Conservation (phyloP, 2,797 vertebrate genomes). For the Pelobates cultripes region DNA sequence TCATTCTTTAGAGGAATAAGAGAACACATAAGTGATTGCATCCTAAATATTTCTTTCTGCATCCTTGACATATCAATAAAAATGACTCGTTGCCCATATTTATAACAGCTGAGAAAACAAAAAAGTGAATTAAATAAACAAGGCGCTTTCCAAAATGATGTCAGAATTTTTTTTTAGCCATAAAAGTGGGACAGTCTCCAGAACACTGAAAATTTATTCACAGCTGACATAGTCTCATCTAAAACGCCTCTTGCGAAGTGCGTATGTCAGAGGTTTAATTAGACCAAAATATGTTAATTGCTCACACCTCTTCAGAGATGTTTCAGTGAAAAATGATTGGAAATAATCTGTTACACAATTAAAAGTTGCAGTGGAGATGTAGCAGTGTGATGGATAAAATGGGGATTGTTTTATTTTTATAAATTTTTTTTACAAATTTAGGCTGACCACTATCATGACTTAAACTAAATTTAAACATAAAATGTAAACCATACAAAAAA, state of each 20-base stretch:
- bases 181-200: neutral
- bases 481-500: too few relatives aligned
- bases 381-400: too few relatives aligned
- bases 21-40: too few relatives aligned
- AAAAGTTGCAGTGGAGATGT: neutral
- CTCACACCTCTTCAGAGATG: conserved; percentile 34
- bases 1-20: too few relatives aligned
- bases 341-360: conserved; percentile 1
- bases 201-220: conserved; percentile 39
- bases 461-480: too few relatives aligned
- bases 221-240: conserved; percentile 28
- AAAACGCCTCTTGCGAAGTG: conserved; percentile 30
- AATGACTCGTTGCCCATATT: too few relatives aligned
- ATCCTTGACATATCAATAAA: too few relatives aligned
- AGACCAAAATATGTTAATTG: conserved; percentile 40
- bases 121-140: neutral
- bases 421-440: too few relatives aligned
- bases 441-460: too few relatives aligned
- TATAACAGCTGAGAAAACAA: neutral
- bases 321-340: conserved; percentile 20
- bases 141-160: neutral
- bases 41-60: too few relatives aligned
- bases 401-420: too few relatives aligned
- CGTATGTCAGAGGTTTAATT: conserved; percentile 51
- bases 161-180: neutral